A percentile compares a stretch with the other conserved stretches of the same genome.
phyloP scores from a whole-genome alignment of 2,113 vertebrate species.

The Clarias magur region DNA sequence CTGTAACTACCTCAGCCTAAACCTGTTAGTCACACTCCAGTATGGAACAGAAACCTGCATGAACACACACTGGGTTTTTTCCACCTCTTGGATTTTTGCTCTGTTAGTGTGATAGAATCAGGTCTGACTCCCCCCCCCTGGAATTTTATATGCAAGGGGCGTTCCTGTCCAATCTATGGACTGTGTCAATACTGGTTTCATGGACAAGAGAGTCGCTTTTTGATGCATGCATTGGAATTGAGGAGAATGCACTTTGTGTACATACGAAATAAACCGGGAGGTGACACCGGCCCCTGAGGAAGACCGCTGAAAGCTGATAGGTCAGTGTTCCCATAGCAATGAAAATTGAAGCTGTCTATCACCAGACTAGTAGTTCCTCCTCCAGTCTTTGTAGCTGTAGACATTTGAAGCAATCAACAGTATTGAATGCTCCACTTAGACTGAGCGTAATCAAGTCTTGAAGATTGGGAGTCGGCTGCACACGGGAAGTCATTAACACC shows the following conservation, averaged over 20 bases:
- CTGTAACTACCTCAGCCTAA: background rate
- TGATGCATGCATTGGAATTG: background rate
- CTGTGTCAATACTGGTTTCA: background rate
- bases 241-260: background rate
- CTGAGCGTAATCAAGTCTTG: background rate
- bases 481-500: conserved; percentile 1
- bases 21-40: background rate
- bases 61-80: background rate
- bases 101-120: background rate
- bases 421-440: background rate
- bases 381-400: background rate
- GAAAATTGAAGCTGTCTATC: background rate
- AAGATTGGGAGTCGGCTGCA: conserved; percentile 1
- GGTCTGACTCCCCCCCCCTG: background rate
- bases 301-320: background rate
- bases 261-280: background rate
- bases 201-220: background rate
- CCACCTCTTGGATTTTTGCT: background rate
- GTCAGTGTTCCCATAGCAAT: background rate
- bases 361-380: background rate
- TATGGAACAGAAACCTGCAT: background rate
- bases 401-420: background rate
- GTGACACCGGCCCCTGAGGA: background rate
- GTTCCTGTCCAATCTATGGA: no score
- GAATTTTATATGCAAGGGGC: background rate